Percentiles rank a stretch among this genome's conserved stretches.
These are phyloP conservation scores for Epizoanthus scotinus DNA, from an alignment of 92 coral and sea anemone genomes.

Conservation along the genomic window DNA sequence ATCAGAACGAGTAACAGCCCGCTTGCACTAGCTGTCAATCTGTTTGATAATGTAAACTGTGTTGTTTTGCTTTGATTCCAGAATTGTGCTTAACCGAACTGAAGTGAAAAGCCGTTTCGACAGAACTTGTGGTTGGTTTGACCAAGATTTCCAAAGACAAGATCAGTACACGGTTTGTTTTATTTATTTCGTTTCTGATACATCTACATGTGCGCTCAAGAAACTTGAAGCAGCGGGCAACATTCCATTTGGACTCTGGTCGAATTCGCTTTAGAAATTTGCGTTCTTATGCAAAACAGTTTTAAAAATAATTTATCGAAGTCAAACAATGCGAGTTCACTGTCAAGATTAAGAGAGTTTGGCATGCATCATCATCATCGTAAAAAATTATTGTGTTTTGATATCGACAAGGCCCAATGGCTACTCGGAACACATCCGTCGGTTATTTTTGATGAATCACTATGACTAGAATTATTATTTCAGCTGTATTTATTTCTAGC, in stretches of 20 bases:
- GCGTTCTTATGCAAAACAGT: conserved; percentile 24
- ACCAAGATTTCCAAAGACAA: conserved; percentile 79
- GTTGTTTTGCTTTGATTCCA: conserved; percentile 44
- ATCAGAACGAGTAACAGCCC: no score
- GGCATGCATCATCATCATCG: no score
- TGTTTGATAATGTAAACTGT: conserved; percentile 5
- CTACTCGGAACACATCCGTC: background rate
- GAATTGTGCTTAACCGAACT: conserved; percentile 57
- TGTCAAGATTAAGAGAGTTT: background rate
- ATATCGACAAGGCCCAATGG: no score
- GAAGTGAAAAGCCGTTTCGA: conserved; percentile 66
- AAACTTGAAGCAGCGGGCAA: conserved; percentile 5
- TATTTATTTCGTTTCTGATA: conserved; percentile 12
- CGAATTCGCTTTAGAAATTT: background rate
- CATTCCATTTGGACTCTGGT: conserved; percentile 3
- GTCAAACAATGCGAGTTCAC: background rate
- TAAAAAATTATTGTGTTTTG: no score
- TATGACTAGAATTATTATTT: conserved; percentile 4
- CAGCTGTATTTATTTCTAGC: conserved; percentile 20
- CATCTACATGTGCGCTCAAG: background rate
- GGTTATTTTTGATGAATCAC: conserved; percentile 17
- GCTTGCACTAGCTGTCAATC: background rate
- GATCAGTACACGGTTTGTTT: conserved; percentile 80
- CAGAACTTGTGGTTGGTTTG: conserved; percentile 81
- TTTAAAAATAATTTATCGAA: background rate